phyloP scores from a whole-genome alignment of 2,797 vertebrate genomes.

The Takifugu rubripes region DNA sequence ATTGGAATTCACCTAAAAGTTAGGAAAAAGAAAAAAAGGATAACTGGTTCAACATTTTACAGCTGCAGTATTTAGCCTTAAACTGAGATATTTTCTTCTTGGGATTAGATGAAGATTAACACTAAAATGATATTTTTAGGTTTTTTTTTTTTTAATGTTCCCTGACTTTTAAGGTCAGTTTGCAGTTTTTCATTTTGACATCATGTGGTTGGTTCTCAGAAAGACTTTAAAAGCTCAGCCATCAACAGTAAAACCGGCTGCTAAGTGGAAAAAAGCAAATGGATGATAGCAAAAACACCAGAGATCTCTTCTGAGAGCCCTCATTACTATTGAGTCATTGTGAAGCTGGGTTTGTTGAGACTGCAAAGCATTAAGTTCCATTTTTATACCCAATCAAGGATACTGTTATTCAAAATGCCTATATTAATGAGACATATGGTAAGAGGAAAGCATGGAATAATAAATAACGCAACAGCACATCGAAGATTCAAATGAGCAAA shows the following conservation, averaged over 20 bases:
- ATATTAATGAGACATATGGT: no score
- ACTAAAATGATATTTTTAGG: slow-evolving; percentile 21
- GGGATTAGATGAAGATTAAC: slow-evolving; percentile 17
- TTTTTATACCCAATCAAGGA: no score
- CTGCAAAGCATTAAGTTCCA: no score
- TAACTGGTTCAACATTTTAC: background rate
- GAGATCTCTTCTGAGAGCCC: slow-evolving; percentile 12
- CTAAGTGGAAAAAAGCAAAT: slow-evolving; percentile 41
- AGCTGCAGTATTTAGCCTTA: slow-evolving; percentile 1
- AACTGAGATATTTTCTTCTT: background rate
- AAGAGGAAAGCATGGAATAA: no score
- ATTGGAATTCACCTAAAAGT: slow-evolving; percentile 50
- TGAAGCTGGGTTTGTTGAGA: no score
- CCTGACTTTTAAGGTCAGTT: slow-evolving; percentile 10
- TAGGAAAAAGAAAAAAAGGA: background rate
- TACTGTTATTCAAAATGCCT: no score
- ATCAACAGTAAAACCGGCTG: slow-evolving; percentile 27
- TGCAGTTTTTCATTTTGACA: slow-evolving; percentile 11
- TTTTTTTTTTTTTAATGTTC: slow-evolving; percentile 5
- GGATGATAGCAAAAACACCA: slow-evolving; percentile 42
- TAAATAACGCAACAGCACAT: no score
- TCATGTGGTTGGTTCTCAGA: slow-evolving; percentile 19
- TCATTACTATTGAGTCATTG: background rate
- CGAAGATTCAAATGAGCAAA: no score
- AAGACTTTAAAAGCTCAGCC: slow-evolving; percentile 27